A percentile compares a stretch with the other conserved stretches of the same genome.
phyloP scores from a whole-genome alignment of 2,113 vertebrate genomes.

The Microcebus lehilahytsara region DNA sequence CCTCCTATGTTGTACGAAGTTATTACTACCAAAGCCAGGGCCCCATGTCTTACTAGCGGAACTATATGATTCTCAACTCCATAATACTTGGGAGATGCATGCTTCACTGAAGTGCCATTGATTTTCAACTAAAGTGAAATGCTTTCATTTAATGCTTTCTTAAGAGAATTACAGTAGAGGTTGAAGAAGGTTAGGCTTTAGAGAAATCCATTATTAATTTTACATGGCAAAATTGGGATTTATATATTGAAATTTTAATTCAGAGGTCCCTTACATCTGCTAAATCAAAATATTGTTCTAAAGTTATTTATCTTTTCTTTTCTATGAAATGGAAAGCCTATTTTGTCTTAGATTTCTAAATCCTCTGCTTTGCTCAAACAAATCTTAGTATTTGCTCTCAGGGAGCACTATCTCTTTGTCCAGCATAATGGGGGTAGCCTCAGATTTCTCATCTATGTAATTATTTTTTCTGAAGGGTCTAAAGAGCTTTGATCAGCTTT shows the following conservation, averaged over 20 bases:
- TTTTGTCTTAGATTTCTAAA: constrained; percentile 78
- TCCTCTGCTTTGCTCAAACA: constrained; percentile 74
- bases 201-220: constrained; percentile 85
- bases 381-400: constrained; percentile 66
- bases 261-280: constrained; percentile 71
- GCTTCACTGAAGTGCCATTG: constrained; percentile 85
- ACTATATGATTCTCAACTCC: constrained; percentile 74
- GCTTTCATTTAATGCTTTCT: constrained; percentile 83
- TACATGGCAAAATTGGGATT: constrained; percentile 82
- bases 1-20: constrained; percentile 40
- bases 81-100: constrained; percentile 81
- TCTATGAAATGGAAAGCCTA: constrained; percentile 74
- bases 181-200: constrained; percentile 81
- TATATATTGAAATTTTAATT: constrained; percentile 81
- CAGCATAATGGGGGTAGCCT: constrained; percentile 22
- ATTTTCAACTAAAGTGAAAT: constrained; percentile 86
- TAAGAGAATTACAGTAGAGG: constrained; percentile 81
- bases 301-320: constrained; percentile 78
- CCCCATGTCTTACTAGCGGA: constrained; percentile 63
- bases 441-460: constrained; percentile 76
- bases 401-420: constrained; percentile 74
- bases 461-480: constrained; percentile 73
- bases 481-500: not conserved
- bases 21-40: constrained; percentile 65
- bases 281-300: constrained; percentile 80